Evolutionary conservation across 2,797 vertebrate species (phyloP).

Genomic region (Enteromius treurensis): DNA sequence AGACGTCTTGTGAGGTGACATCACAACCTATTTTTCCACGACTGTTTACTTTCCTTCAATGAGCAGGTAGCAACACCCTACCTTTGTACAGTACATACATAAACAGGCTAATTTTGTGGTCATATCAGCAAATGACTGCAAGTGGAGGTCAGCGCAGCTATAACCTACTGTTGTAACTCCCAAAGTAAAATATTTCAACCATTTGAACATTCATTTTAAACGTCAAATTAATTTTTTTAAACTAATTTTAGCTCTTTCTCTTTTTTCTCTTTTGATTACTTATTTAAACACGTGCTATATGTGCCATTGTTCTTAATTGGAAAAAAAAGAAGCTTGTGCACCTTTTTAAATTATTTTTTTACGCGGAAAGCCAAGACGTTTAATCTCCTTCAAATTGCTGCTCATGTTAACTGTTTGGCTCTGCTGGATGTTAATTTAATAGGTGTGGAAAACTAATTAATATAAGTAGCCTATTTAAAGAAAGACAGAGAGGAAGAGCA

Average conservation of each 20-base stretch:
- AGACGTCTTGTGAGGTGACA: conserved; percentile 43
- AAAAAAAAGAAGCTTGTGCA: background rate
- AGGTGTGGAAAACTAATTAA: background rate
- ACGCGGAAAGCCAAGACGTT: background rate
- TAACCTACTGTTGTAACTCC: background rate
- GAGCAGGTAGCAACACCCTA: background rate
- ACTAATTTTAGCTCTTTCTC: background rate
- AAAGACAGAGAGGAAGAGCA: conserved; percentile 15
- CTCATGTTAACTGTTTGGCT: background rate
- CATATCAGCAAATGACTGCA: background rate
- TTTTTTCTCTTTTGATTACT: no score
- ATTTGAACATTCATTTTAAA: background rate
- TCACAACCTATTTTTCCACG: background rate
- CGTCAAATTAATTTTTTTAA: no score
- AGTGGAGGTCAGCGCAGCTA: no score
- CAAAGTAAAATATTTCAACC: background rate
- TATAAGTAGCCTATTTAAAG: conserved; percentile 12
- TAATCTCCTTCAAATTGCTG: background rate
- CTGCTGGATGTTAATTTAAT: conserved; percentile 34
- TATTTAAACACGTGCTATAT: background rate
- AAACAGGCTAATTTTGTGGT: background rate
- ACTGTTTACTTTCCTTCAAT: conserved; percentile 4
- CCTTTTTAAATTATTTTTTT: background rate
- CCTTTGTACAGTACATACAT: background rate
- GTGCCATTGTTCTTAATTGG: background rate